Base-by-base conservation (phyloP, 2,888 invertebrate species). In the Volucella zonaria region DNA sequence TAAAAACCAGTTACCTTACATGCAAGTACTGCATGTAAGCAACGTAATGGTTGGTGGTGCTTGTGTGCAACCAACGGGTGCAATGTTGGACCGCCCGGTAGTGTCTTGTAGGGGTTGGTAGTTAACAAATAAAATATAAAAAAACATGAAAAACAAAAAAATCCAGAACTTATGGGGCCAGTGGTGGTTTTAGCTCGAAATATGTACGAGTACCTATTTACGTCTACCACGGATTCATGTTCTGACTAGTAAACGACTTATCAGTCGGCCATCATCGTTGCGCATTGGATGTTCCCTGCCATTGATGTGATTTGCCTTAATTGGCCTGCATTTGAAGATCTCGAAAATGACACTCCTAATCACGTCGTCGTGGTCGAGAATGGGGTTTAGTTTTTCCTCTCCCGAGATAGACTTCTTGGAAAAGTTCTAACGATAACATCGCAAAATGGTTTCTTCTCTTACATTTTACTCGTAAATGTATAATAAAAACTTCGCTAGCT, bases 1-100 rank as follows among this genome's bases (percentile, higher is more conserved):
- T 77, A 52, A 85, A 85, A 85, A 85, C 85, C 85, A 85, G 85
- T 85, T 85, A 85, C 85, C 81, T 81, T 68, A 85, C 85, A 81
- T 76, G 62, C 68, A 81, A 85, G 81, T 81, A 85, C 77, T 85
- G 73, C 85, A 81, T 85, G 85, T 85, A 77, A 85, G 85, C 67
- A 59, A 51, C 76, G 85, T 81, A 85, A 85, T 85, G 85, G 85
- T 81, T 85, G 76, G 76, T 77, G 81, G 73, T 77, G 73, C 73
- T 67, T 80, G 83, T 75, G 70, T 80, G 83, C 80, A 68, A 76
- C 52, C 76, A 68, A 76, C 52, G 76, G 81, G 81, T 85, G 85
- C 85, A 81, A 68, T 85, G 85, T 81, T 47, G 85, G 85, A 85
- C 85, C 85, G 81, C 85, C 81, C 77, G 85, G 85, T 42, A 68